phyloP scores from a whole-genome alignment of 2,797 vertebrate genomes.

The Acrossocheilus wenchowensis region DNA sequence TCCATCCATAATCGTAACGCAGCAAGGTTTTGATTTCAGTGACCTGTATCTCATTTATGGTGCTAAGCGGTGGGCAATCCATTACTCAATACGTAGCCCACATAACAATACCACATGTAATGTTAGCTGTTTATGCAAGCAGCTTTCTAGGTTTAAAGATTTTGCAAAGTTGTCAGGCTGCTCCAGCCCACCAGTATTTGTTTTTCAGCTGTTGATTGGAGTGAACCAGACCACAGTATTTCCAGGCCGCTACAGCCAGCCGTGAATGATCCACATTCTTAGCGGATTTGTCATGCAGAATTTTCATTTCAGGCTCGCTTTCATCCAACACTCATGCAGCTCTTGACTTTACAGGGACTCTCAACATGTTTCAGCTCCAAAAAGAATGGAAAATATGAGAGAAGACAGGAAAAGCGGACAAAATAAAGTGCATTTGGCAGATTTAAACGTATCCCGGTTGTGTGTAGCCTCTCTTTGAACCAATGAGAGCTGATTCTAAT shows the following conservation, averaged over 20 bases:
- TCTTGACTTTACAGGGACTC: constrained; percentile 29
- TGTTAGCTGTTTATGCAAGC: constrained; percentile 11
- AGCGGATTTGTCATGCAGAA: constrained; percentile 54
- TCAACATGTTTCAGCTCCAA: constrained; percentile 37
- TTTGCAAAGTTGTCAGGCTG: constrained; percentile 11
- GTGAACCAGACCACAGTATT: constrained; percentile 33
- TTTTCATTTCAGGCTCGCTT: constrained; percentile 43
- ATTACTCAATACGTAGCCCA: not conserved
- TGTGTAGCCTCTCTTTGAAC: not conserved
- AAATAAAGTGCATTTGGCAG: constrained; percentile 22
- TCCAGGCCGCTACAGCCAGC: constrained; percentile 32
- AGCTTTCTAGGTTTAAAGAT: constrained; percentile 41
- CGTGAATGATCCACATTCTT: constrained; percentile 55
- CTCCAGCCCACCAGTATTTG: constrained; percentile 36
- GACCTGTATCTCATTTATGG: not conserved
- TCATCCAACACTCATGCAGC: constrained; percentile 20
- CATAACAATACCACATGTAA: constrained; percentile 12
- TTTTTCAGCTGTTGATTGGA: constrained; percentile 47
- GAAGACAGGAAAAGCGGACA: not conserved
- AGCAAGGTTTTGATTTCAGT: constrained; percentile 1
- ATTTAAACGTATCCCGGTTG: not conserved
- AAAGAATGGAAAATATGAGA: constrained; percentile 40
- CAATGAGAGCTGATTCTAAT: constrained; percentile 6
- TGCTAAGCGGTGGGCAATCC: not conserved
- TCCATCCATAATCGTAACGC: not conserved